Evolutionary conservation across 2,113 vertebrate species (phyloP), one percentile per base, ranked within the genome.

Genomic region (Xenopus borealis): DNA sequence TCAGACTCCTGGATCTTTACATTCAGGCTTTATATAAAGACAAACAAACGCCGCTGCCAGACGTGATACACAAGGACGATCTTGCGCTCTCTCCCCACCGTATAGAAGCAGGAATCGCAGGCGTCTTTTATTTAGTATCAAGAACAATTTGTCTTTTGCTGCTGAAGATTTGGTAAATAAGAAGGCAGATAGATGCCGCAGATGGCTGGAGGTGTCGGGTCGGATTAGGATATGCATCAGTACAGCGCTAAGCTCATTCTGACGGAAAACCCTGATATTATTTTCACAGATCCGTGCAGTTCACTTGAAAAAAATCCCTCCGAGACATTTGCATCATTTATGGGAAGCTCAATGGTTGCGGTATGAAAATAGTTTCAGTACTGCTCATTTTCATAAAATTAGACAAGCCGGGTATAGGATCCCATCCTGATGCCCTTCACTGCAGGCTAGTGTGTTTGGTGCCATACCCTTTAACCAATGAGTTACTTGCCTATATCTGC

Each of bases 121-220:
- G 79, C 57, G 78, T 81, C 85, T 91, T 91, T 91, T 86, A 87
- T 88, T 93, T 93, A 93, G 95, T 94, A 95, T 97, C 95, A 97
- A 87, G 88, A 86, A 94, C 97, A 95, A 86, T 92, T 87, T 89
- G 93, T 92, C 92, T 91, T 89, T 86, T 91, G 89, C 91, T 87
- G 88, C 85, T 89, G 88, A 92, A 88, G 92, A 91, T 91, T 90
- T 90, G 86, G 94, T 95, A 93, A 97, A 94, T 94, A 96, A 98
- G 95, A 97, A 93, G 95, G 92, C 92, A 91, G 95, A 96, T 98
- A 95, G 94, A 96, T 98, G 90, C 93, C 95, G 92, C 94, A 95
- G 95, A 97, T 97, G 95, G 94, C 95, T 95, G 93, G 92, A 97
- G 91, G 94, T 98, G 97, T 97, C 96, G 88, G 94, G 93, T 98